Base-by-base conservation (phyloP, 2,113 vertebrate species). In the Nothobranchius furzeri region DNA sequence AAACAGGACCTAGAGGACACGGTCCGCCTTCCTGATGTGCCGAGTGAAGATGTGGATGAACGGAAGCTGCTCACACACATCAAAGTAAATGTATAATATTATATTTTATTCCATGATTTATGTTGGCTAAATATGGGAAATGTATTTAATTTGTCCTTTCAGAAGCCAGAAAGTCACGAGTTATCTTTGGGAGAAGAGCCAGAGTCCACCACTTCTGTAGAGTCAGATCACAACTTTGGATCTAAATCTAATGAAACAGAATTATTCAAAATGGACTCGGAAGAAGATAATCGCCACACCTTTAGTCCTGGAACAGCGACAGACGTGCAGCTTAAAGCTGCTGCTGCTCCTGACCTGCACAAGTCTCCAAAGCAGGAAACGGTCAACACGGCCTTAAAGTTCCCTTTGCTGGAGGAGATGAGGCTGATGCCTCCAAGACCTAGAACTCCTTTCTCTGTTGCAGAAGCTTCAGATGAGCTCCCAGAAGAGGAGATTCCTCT, bases 1-100 rank as follows among this genome's bases (percentile, higher is more conserved):
- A 6, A 6, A 42, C 51, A 91, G 89, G 89, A 90, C 59, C 87
- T 66, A 40, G 84, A 86, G 12, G 84, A 89, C 9, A 83, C 61
- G 0, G 12, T 85, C 9, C 15, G 7, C 14, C 3, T 43, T 47
- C 57, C 63, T 59, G 70, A 79, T 57, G 55, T 37, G 14, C 63
- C 46, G 12, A 37, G 13, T 17, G 62, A 84, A 37, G 72, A 70
- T 25, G 12, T 13, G 11, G 13, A 55, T 13, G 75, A 74, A 50
- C 40, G 15, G 1, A 43, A 69, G 6, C 53, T 17, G 0, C 61
- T 9, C 0, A 12, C 70, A 24, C 59, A 70, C 0, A 24, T 54
- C 2, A 14, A 82, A 82, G 86, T 88, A 80, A 73, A 65, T 35
- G 12, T 9, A 15, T 56, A 48, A 3, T 30, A 52, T 36, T 48